Conservation (phyloP, 2,797 vertebrate genomes). For the Paratrypauchen microcephalus region DNA sequence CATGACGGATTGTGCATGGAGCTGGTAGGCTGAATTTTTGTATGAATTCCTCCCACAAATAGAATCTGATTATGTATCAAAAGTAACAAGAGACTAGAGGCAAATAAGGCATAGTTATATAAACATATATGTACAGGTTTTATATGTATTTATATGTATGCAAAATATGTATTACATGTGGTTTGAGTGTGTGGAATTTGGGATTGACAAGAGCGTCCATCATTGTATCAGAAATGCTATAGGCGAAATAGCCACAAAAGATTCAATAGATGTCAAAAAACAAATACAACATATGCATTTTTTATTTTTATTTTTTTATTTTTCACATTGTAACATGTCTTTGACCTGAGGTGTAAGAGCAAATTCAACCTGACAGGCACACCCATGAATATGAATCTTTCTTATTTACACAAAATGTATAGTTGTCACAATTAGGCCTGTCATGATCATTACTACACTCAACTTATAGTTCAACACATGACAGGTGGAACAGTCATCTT, state of each 20-base stretch:
- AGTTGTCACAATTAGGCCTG: slow-evolving; percentile 10
- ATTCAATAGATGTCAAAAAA: too few species aligned
- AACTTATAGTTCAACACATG: too few species aligned
- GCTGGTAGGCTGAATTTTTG: background rate
- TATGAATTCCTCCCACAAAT: too few species aligned
- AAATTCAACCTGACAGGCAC: slow-evolving; percentile 11
- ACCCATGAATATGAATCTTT: background rate
- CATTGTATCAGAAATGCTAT: background rate
- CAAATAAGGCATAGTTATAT: too few species aligned
- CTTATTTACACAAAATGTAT: slow-evolving; percentile 12
- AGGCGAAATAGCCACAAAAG: background rate
- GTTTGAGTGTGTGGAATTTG: background rate
- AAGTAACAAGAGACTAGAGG: too few species aligned
- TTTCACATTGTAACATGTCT: slow-evolving; percentile 9
- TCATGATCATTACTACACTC: too few species aligned
- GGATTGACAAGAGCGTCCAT: too few species aligned
- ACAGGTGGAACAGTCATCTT: too few species aligned
- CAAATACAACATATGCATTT: slow-evolving; percentile 3
- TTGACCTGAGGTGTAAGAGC: slow-evolving; percentile 30
- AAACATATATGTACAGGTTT: too few species aligned
- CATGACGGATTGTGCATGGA: slow-evolving; percentile 1
- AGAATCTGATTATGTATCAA: too few species aligned
- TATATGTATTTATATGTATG: too few species aligned
- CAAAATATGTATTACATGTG: background rate
- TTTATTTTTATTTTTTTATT: background rate